Evolutionary conservation across 1,140 invertebrate genomes (phyloP).

Genomic region (Musca domestica): DNA sequence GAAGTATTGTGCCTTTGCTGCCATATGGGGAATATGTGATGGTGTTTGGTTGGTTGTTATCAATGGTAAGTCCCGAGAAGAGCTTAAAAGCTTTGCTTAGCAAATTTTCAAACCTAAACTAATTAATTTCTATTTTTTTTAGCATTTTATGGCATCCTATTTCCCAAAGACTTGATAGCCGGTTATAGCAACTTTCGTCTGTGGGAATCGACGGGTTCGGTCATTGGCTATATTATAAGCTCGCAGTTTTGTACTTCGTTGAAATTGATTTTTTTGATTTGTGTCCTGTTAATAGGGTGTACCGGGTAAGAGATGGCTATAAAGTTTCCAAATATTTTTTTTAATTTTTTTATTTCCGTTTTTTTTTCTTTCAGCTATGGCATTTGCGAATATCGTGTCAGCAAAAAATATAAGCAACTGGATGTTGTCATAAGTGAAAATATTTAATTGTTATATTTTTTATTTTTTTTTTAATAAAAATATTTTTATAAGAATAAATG

Average conservation of each 20-base stretch:
- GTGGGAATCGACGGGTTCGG: conserved; percentile 88
- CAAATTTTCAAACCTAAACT: neutral
- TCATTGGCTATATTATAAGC: conserved; percentile 77
- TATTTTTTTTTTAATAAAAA: neutral
- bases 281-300: conserved; percentile 71
- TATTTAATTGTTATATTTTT: neutral
- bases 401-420: conserved; percentile 46
- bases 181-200: conserved; percentile 91
- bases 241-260: conserved; percentile 73
- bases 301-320: conserved; percentile 64
- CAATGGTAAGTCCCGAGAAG: conserved; percentile 69
- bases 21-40: conserved; percentile 87
- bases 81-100: neutral
- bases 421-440: conserved; percentile 44
- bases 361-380: conserved; percentile 35
- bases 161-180: conserved; percentile 82
- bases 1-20: conserved; percentile 81
- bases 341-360: neutral
- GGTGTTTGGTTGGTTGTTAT: conserved; percentile 93
- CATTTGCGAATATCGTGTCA: conserved; percentile 45
- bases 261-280: conserved; percentile 75
- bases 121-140: conserved; percentile 29
- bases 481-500: no score
- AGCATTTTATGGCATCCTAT: conserved; percentile 88
- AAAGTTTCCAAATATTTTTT: neutral